phyloP scores from a whole-genome alignment of 2,797 vertebrate genomes.

The Lophotriccus pileatus region DNA sequence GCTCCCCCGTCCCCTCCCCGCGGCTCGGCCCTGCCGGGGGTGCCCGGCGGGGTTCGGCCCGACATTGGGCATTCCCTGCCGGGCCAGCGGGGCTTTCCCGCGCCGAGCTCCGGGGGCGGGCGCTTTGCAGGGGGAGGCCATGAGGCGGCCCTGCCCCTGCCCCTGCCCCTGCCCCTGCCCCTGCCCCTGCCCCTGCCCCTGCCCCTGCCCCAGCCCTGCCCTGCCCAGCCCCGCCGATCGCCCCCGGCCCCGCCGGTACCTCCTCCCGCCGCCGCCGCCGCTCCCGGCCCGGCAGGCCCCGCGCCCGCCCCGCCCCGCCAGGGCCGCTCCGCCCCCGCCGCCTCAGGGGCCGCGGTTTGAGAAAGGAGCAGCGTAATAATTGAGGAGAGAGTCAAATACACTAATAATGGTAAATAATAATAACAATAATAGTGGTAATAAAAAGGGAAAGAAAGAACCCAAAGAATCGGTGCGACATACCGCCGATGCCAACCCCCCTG shows the following conservation, averaged over 20 bases:
- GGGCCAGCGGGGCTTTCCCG: background rate
- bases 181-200: too few relatives aligned
- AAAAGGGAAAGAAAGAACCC: background rate
- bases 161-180: background rate
- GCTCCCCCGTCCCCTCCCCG: background rate
- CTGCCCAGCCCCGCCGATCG: too few relatives aligned
- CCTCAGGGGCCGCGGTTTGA: too few relatives aligned
- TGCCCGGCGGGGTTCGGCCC: background rate
- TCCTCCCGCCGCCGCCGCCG: too few relatives aligned
- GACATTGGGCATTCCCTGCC: background rate
- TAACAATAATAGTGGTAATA: background rate
- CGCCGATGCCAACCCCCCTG: fast-evolving
- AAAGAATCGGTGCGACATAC: background rate
- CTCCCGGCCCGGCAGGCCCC: too few relatives aligned
- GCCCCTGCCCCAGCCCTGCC: too few relatives aligned
- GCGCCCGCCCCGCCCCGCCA: too few relatives aligned
- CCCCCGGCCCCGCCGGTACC: too few relatives aligned
- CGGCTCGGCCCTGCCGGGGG: background rate
- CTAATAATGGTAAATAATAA: background rate
- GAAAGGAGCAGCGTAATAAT: background rate
- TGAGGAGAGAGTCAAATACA: background rate
- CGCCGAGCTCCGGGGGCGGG: background rate
- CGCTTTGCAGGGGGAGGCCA: background rate
- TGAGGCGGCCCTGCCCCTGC: background rate
- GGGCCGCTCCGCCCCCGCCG: too few relatives aligned